Evolutionary conservation across 1,140 invertebrate species (phyloP), one percentile per base, ranked within the genome.

Genomic region (Brachionus sp.): DNA sequence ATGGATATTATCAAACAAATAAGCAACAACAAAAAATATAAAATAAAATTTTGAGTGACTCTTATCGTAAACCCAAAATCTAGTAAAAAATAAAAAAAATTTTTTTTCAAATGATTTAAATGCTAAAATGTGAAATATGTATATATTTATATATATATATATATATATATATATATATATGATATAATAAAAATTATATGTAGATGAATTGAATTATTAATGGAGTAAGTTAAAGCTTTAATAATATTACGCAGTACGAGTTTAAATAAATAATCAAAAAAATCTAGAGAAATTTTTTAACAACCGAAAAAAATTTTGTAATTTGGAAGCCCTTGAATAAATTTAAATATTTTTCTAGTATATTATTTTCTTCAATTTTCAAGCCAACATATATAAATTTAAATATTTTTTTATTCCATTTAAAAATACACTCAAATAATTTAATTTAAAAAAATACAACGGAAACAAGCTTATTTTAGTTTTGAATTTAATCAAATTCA

Each of bases 281-380:
- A 42, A 10, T 42, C 39, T 42, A 42, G 5, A 42, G 39, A 10
- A 2, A 10, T 42, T 42, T 57, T 57, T 57, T 57, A 57, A 19
- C 50, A 19, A 57, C 6, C 19, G 7, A 9, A 57, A 19, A 16
- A 57, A 57, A 57, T 42, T 42, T 42, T 7, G 39, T 13, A 42
- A 57, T 19, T 19, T 57, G 50, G 50, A 16, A 57, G 19, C 50
- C 50, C 50, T 57, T 57, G 50, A 57, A 57, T 4, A 57, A 57
- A 57, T 57, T 57, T 57, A 57, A 57, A 57, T 57, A 57, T 57
- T 57, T 19, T 57, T 57, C 50, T 57, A 57, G 50, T 57, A 57
- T 57, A 19, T 25, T 57, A 57, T 57, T 57, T 9, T 57, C 19
- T 19, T 57, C 50, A 57, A 57, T 57, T 57, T 57, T n/a, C 19